These are phyloP conservation scores for Drosophila nigromelanica DNA, from an alignment of 1,140 invertebrate genomes.

Conservation along the genomic window DNA sequence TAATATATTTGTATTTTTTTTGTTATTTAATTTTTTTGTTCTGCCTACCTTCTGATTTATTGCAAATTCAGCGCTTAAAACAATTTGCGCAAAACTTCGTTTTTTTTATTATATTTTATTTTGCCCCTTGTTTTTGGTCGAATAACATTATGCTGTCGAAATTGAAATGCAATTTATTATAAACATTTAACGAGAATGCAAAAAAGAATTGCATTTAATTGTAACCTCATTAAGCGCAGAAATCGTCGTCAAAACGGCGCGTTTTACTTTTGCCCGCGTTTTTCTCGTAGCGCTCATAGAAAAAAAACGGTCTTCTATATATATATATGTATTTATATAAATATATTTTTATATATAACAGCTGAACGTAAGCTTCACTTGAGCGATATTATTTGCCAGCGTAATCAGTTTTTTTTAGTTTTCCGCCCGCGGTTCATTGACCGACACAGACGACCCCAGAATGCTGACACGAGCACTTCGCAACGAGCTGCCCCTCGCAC, in stretches of 20 bases:
- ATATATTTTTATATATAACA: constrained; percentile 8
- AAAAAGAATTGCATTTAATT: constrained; percentile 43
- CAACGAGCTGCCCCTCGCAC: constrained; percentile 16
- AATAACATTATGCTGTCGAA: constrained; percentile 67
- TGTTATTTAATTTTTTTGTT: constrained; percentile 21
- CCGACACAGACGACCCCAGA: constrained; percentile 69
- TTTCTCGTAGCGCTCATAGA: constrained; percentile 12
- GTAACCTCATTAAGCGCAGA: constrained; percentile 73
- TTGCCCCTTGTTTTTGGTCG: constrained; percentile 41
- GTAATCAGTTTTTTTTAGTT: constrained; percentile 64
- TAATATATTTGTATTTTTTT: constrained; percentile 5
- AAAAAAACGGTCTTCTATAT: constrained; percentile 13
- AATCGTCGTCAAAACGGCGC: constrained; percentile 33
- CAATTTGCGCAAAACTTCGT: constrained; percentile 55
- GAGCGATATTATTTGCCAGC: constrained; percentile 44
- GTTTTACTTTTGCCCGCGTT: constrained; percentile 7
- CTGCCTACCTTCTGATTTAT: constrained; percentile 42
- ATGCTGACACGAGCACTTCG: constrained; percentile 70
- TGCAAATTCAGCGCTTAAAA: constrained; percentile 66
- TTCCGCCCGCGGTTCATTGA: constrained; percentile 68
- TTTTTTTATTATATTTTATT: constrained; percentile 25
- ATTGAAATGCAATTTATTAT: constrained; percentile 65
- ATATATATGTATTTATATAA: constrained; percentile 8
- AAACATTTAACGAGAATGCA: constrained; percentile 39
- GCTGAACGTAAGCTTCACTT: constrained; percentile 32